Conservation (phyloP, 2,797 vertebrate genomes). For the Sphenodon punctatus region DNA sequence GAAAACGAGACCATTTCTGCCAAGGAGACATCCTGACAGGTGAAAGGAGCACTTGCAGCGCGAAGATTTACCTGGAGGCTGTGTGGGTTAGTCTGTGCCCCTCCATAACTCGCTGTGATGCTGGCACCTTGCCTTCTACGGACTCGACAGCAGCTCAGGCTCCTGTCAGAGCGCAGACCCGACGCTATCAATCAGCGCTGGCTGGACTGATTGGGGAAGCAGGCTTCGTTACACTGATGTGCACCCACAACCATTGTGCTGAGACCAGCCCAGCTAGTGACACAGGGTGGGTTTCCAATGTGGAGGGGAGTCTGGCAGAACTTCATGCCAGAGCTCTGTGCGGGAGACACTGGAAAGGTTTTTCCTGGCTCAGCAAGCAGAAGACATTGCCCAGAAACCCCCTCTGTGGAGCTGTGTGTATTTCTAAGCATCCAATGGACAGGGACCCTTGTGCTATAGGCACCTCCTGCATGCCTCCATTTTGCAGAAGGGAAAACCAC, state of each 20-base stretch:
- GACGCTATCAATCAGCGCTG: not conserved
- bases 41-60: no score
- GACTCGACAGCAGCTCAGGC: no score
- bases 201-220: not conserved
- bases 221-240: not conserved
- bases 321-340: no score
- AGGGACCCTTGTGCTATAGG: not conserved
- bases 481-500: not conserved
- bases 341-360: not conserved
- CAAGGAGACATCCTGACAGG: not conserved
- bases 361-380: not conserved
- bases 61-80: not conserved
- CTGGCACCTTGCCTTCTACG: no score
- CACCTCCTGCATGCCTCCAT: not conserved
- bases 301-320: not conserved
- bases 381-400: no score
- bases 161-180: not conserved
- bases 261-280: not conserved
- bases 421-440: no score
- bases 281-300: not conserved
- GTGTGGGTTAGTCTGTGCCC: not conserved
- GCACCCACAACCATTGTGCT: not conserved
- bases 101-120: not conserved
- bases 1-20: not conserved
- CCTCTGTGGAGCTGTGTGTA: not conserved